Conservation (phyloP, 2,797 vertebrate species). For the Leptatherina wallacei region DNA sequence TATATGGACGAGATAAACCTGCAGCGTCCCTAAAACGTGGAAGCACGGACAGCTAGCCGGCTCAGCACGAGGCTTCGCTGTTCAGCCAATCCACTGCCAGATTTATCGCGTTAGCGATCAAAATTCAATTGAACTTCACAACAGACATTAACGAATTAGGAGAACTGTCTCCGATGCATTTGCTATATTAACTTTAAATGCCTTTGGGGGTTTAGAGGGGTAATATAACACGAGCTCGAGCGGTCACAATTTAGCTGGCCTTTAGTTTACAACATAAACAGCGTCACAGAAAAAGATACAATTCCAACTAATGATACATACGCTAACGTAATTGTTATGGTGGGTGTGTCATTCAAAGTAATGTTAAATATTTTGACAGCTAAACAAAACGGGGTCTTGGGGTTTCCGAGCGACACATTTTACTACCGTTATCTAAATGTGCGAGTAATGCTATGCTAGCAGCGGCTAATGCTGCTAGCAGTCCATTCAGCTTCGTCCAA, state of each 20-base stretch:
- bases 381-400: neutral
- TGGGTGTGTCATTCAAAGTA: no score
- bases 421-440: conserved; percentile 29
- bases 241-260: conserved; percentile 29
- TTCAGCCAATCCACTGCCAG: conserved; percentile 6
- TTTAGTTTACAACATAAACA: conserved; percentile 29
- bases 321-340: neutral
- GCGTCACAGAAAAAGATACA: conserved; percentile 14
- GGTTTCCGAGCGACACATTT: neutral
- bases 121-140: neutral
- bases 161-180: no score
- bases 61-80: conserved; percentile 54
- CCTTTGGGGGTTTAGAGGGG: neutral
- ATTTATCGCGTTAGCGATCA: neutral
- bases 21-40: conserved; percentile 10
- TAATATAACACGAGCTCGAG: neutral
- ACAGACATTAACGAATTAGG: neutral
- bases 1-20: neutral
- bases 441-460: conserved; percentile 39
- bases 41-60: neutral
- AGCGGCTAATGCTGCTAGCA: conserved; percentile 34
- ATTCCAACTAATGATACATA: neutral
- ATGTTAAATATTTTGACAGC: neutral
- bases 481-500: conserved; percentile 40
- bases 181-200: no score